Evolutionary conservation across 2,113 vertebrate genomes (phyloP), one percentile per base, ranked within the genome.

Genomic region (Thunnus thynnus): DNA sequence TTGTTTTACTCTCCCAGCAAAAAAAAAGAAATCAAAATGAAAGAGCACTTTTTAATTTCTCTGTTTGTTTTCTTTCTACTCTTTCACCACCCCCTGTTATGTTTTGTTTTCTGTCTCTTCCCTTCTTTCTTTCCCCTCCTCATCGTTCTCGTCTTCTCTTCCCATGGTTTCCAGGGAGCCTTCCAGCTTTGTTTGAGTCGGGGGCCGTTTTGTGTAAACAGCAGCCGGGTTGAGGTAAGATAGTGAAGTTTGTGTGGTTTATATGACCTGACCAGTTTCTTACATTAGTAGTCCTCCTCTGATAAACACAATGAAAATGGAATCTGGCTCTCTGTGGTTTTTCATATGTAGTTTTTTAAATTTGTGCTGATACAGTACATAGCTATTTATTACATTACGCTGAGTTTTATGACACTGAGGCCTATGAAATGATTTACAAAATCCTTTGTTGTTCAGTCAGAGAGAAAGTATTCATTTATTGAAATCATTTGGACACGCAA

Each of bases 151-250:
- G 57, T 85, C 82, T 77, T 44, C 74, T 63, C 66, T 85, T 80
- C 52, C 60, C 66, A 17, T 2, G 20, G 72, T 85, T 91, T 88
- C 88, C 80, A 85, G 50, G 74, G 83, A 83, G 71, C 52, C 10
- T 20, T 74, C 76, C 82, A 60, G 13, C 72, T 83, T 88, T 88
- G 82, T 88, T 85, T 78, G 63, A 88, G 36, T 81, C 67, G 14
- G 60, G 51, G 84, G 67, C 27, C 54, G 20, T 71, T 84, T 70
- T 67, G 63, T 88, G 83, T 88, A 91, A 90, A 89, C 89, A 91
- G 50, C 74, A 82, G 89, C 70, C 18, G 41, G 63, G 56, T 22
- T 82, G 79, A 87, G 78, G 78, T 80, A 78, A 80, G 83, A 89
- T 86, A 86, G 57, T 14, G 50, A 76, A 50, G 71, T 75, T 62